phyloP scores from a whole-genome alignment of 2,797 vertebrate species.

The Podarcis siculus region DNA sequence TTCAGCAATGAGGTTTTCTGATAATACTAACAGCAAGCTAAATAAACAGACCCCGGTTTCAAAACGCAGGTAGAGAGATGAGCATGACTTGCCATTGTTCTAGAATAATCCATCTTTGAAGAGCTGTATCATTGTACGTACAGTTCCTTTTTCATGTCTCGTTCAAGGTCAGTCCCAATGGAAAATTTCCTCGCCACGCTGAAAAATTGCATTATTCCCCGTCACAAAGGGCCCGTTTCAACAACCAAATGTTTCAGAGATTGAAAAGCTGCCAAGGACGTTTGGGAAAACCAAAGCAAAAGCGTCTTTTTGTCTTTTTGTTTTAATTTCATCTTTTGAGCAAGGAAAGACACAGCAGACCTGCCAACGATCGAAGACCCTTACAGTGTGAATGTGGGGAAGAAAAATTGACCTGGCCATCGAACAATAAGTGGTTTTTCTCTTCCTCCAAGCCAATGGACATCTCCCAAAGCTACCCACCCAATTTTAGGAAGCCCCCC shows the following conservation, averaged over 20 bases:
- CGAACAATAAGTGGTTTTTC: too few species aligned
- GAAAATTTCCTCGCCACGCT: background rate
- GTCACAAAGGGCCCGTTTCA: background rate
- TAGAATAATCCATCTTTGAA: slow-evolving; percentile 26
- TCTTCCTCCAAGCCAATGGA: too few species aligned
- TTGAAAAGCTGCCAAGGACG: background rate
- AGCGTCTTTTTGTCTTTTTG: background rate
- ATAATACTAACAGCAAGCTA: background rate
- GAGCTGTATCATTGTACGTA: background rate
- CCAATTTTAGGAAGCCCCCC: fast-evolving
- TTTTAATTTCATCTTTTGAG: background rate
- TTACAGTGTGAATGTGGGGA: background rate
- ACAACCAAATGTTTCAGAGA: background rate
- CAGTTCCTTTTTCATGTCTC: background rate
- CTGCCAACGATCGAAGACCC: background rate
- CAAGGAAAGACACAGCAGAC: background rate
- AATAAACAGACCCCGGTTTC: background rate
- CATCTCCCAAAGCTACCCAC: background rate
- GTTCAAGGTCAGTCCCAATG: background rate
- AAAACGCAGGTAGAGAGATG: background rate
- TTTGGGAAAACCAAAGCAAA: background rate
- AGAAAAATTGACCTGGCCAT: background rate
- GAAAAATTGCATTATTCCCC: slow-evolving; percentile 1
- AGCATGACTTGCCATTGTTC: background rate
- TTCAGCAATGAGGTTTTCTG: background rate